These are phyloP conservation scores for Anticlea derivata DNA, from an alignment of 2,888 invertebrate genomes.

Conservation along the genomic window DNA sequence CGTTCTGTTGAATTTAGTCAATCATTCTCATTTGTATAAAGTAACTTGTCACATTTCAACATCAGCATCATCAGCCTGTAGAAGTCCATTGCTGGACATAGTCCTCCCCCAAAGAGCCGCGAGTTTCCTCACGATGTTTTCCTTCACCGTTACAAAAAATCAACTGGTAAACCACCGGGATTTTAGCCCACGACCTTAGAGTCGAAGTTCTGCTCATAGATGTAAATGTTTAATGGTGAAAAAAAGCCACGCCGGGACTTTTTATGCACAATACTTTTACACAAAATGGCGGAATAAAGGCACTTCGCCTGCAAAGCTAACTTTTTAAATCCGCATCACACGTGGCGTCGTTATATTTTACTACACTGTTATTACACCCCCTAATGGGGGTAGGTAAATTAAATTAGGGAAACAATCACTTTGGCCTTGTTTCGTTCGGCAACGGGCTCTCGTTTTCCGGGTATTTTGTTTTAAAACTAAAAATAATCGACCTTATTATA, in stretches of 20 bases:
- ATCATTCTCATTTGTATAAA: too few species aligned
- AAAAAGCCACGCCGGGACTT: background rate
- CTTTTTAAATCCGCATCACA: slow-evolving; percentile 26
- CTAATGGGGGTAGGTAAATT: slow-evolving; percentile 23
- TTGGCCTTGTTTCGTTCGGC: slow-evolving; percentile 20
- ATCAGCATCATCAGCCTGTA: too few species aligned
- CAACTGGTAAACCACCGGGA: too few species aligned
- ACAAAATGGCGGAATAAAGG: slow-evolving; percentile 11
- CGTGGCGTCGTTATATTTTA: slow-evolving; percentile 28
- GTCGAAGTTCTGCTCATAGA: too few species aligned
- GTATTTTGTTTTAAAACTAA: background rate
- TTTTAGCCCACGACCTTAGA: too few species aligned
- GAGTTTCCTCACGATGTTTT: too few species aligned
- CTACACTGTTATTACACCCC: slow-evolving; percentile 21
- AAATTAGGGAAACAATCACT: slow-evolving; percentile 30
- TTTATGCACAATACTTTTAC: background rate
- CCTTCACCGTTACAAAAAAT: too few species aligned
- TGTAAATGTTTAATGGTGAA: too few species aligned
- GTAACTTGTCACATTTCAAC: too few species aligned
- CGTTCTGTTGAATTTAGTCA: too few species aligned
- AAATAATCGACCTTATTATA: background rate
- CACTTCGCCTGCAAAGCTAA: slow-evolving; percentile 1
- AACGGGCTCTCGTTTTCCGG: slow-evolving; percentile 4
- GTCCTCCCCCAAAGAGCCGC: too few species aligned
- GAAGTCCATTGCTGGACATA: too few species aligned